Conservation (phyloP, 2,113 vertebrate genomes). For the Rafetus swinhoei region DNA sequence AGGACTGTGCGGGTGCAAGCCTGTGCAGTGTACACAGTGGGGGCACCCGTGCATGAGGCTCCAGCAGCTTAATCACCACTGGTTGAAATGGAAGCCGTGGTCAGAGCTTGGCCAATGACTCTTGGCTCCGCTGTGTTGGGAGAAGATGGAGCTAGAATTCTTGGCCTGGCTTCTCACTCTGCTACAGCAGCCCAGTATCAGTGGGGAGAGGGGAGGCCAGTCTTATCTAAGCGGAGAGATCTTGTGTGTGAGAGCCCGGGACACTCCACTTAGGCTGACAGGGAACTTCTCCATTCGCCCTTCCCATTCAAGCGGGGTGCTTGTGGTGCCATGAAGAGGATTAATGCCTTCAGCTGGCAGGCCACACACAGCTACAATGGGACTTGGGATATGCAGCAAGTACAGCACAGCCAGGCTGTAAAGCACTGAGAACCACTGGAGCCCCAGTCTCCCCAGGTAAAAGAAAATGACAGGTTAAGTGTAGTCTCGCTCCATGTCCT, state of each 20-base stretch:
- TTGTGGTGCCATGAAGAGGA: neutral
- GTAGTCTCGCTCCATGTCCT: neutral
- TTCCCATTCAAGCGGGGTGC: neutral
- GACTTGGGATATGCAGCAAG: constrained; percentile 36
- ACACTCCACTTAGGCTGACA: neutral
- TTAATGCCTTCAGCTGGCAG: neutral
- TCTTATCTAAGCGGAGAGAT: neutral
- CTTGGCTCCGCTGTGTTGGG: neutral
- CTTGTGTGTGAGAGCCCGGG: neutral
- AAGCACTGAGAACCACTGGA: neutral
- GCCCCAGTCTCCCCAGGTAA: neutral
- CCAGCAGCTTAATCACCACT: accelerated
- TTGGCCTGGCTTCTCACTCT: neutral
- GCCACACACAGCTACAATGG: constrained; percentile 1
- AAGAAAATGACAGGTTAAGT: neutral
- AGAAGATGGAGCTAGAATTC: neutral
- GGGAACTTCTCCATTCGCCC: neutral
- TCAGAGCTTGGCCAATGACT: accelerated
- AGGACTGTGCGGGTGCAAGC: no score
- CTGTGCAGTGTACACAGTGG: neutral
- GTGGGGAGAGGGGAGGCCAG: neutral
- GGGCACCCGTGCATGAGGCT: neutral
- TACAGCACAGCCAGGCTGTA: neutral
- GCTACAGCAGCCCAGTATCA: neutral
- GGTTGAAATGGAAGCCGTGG: neutral